Base-by-base conservation (phyloP, 2,113 vertebrate species). In the Leptobrachium leishanense region DNA sequence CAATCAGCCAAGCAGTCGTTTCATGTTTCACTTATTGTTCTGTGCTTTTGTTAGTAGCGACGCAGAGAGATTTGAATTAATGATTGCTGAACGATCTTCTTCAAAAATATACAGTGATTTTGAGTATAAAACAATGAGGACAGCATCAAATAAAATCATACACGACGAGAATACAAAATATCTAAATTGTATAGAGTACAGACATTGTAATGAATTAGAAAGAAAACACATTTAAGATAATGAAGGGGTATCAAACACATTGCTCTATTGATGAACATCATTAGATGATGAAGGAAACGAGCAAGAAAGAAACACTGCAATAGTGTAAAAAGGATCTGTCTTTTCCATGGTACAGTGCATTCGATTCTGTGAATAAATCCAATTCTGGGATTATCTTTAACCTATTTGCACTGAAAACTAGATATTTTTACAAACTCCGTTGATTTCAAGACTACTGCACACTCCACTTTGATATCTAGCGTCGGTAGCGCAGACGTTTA, bases 1-100 rank as follows among this genome's bases (percentile, higher is more conserved):
- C 67, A 77, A 77, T 77, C 76, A 77, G 20, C 20, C 55, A 50
- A 63, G 43, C 68, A 77, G 70, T 71, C 63, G 76, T 77, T 77
- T 77, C 68, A 63, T 62, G 76, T 44, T 77, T 42, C 10, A 3
- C 50, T 70, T 39, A 77, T 44, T 77, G 76, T 70, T 46, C 55
- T 55, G 40, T 43, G 31, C 75, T 57, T 59, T 54, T 59, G 46
- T 76, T 59, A 50, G n/a, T 64, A 64, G 31, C 31, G 20, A 43
- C 54, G 54, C n/a, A 15, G 20, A 10, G 9, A 67, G 50, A 70
- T 73, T 55, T 13, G 53, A 44, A 6, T 20, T 59, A 12, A 62
- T 11, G 43, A 15, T 55, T 50, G 42, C 43, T 39, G 44, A 68
- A 81, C 74, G 44, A 68, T 59, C 64, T 81, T 81, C 54, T 81